These are phyloP conservation scores for Chionodraco myersi DNA, from an alignment of 2,113 vertebrate genomes.

Conservation along the genomic window DNA sequence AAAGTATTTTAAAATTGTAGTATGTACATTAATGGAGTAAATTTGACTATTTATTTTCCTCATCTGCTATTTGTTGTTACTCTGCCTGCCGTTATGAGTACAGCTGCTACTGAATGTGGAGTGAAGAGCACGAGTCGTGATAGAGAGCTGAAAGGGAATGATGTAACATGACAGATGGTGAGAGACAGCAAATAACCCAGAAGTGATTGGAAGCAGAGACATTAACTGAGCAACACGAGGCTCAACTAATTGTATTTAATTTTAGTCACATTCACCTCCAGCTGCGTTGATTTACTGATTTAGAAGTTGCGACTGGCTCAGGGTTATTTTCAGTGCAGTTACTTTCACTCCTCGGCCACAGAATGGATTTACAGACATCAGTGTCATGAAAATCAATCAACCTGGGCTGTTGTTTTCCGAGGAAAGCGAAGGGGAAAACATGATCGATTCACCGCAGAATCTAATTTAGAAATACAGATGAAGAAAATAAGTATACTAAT, in stretches of 20 bases:
- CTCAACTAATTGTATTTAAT: slow-evolving; percentile 42
- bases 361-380: slow-evolving; percentile 26
- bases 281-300: slow-evolving; percentile 38
- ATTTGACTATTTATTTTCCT: too few species aligned
- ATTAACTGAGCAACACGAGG: slow-evolving; percentile 36
- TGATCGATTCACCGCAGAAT: neutral
- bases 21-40: too few species aligned
- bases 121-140: neutral
- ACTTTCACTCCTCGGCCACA: neutral
- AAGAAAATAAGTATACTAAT: too few species aligned
- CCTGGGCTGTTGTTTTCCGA: neutral
- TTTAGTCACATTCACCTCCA: slow-evolving; percentile 51
- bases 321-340: slow-evolving; percentile 21
- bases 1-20: too few species aligned
- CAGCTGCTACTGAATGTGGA: neutral
- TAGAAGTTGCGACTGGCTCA: slow-evolving; percentile 27
- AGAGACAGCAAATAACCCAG: slow-evolving; percentile 25
- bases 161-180: slow-evolving; percentile 28
- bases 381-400: slow-evolving; percentile 15
- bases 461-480: neutral
- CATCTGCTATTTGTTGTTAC: neutral
- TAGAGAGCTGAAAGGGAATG: slow-evolving; percentile 1
- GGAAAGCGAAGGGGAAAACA: neutral
- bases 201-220: slow-evolving; percentile 24
- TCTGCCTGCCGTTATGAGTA: slow-evolving; percentile 27